phyloP scores from a whole-genome alignment of 1,140 invertebrate genomes.

The Metaphire vulgaris region DNA sequence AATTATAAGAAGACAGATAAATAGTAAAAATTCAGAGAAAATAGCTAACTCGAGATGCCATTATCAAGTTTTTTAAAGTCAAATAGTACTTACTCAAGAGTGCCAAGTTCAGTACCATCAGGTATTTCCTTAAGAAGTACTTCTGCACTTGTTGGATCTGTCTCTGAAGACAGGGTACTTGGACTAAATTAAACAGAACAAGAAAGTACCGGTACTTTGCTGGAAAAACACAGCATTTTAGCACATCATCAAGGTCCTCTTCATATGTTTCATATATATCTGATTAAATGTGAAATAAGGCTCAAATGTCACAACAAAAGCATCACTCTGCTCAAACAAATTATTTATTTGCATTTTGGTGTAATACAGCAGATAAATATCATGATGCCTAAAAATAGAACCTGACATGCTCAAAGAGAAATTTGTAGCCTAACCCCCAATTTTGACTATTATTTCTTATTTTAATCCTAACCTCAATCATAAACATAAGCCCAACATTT shows the following conservation, averaged over 20 bases:
- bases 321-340: background rate
- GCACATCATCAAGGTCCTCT: background rate
- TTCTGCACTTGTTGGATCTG: background rate
- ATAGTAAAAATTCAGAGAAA: background rate
- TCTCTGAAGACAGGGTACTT: background rate
- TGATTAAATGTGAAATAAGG: too few relatives aligned
- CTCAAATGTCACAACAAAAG: background rate
- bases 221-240: background rate
- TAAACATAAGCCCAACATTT: too few relatives aligned
- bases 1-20: background rate
- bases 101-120: background rate
- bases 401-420: too few relatives aligned
- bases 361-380: too few relatives aligned
- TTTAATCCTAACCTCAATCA: too few relatives aligned
- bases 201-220: background rate
- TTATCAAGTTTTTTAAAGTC: too few relatives aligned
- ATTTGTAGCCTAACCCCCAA: too few relatives aligned
- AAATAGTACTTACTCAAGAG: background rate
- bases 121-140: background rate
- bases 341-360: background rate
- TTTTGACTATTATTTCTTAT: too few relatives aligned
- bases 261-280: too few relatives aligned
- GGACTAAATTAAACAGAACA: background rate
- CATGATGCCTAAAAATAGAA: too few relatives aligned
- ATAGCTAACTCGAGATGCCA: too few relatives aligned